Conservation (phyloP, 2,113 vertebrate species). For the Tragulus kanchil region DNA sequence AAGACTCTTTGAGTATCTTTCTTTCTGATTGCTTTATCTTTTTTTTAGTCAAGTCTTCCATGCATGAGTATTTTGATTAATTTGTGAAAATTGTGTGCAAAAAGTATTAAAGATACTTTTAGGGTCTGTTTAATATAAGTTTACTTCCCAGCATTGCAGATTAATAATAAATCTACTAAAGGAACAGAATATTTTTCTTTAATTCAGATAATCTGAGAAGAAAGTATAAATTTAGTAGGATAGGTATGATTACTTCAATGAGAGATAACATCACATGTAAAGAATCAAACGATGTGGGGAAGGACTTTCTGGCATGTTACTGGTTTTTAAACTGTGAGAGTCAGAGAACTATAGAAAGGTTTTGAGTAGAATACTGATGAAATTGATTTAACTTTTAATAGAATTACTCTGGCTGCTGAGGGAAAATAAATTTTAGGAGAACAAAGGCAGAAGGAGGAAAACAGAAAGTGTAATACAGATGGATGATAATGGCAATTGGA, state of each 20-base stretch:
- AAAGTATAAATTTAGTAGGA: background rate
- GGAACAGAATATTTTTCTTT: background rate
- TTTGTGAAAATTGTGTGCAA: background rate
- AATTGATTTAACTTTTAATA: background rate
- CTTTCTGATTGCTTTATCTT: background rate
- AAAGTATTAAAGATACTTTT: background rate
- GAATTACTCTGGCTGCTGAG: background rate
- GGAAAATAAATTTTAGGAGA: background rate
- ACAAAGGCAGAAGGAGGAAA: background rate
- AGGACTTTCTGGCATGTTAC: fast-evolving
- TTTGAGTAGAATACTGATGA: background rate
- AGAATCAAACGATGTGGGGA: background rate
- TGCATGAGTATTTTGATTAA: background rate
- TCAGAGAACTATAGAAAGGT: background rate
- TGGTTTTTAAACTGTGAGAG: background rate
- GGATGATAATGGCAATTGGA: background rate
- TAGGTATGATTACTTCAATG: background rate
- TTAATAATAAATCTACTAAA: background rate
- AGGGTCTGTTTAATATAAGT: background rate
- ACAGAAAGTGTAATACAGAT: background rate
- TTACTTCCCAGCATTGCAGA: background rate
- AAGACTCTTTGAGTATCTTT: background rate
- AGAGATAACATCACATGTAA: background rate
- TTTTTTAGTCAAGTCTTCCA: background rate
- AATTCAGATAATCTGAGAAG: background rate